phyloP scores from a whole-genome alignment of 2,113 vertebrate species.

The Chinchilla lanigera region DNA sequence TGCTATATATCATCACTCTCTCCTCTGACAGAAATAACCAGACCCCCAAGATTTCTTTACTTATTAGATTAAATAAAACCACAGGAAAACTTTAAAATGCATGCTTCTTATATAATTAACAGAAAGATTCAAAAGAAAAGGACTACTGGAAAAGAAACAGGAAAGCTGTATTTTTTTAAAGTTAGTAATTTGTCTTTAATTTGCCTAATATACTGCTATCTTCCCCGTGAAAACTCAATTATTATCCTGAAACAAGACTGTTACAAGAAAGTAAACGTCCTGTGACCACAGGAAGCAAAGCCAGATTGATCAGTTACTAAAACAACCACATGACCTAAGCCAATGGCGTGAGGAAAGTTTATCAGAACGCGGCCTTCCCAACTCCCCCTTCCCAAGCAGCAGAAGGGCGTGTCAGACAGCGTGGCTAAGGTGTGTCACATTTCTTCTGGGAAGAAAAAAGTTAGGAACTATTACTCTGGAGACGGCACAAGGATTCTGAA shows the following conservation, averaged over 20 bases:
- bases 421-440: neutral
- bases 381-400: no score
- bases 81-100: neutral
- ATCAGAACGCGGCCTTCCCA: neutral
- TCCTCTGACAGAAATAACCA: slow-evolving; percentile 14
- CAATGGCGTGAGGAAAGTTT: neutral
- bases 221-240: slow-evolving; percentile 32
- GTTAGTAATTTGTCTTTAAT: neutral
- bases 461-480: neutral
- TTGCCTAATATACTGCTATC: neutral
- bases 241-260: slow-evolving; percentile 41
- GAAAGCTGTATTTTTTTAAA: neutral
- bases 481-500: neutral
- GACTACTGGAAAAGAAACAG: neutral
- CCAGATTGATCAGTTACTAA: neutral
- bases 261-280: slow-evolving; percentile 2
- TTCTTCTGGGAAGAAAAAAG: neutral
- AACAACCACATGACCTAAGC: neutral
- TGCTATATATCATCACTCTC: neutral
- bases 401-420: neutral
- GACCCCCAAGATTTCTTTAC: neutral
- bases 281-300: slow-evolving; percentile 30
- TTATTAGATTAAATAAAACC: slow-evolving; percentile 50
- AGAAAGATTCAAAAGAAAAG: slow-evolving; percentile 10
- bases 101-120: slow-evolving; percentile 18